These are phyloP conservation scores for Baryphthengus martii DNA, from an alignment of 2,113 vertebrate species.

Conservation along the genomic window DNA sequence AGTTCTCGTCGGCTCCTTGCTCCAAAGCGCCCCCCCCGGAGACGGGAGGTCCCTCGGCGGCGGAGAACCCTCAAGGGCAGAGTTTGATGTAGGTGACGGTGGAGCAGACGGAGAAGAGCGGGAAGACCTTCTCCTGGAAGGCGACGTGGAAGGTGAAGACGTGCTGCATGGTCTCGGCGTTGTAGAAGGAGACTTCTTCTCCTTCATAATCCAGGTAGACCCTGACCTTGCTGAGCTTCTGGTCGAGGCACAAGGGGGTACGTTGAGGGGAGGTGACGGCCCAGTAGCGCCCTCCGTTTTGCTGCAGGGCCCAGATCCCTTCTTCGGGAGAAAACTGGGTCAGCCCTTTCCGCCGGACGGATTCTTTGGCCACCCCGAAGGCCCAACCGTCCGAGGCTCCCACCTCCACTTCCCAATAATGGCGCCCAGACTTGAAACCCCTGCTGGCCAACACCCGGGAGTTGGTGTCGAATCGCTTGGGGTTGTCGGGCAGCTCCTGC, in stretches of 20 bases:
- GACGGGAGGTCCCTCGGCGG: too few species aligned
- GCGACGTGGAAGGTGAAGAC: conserved; percentile 75
- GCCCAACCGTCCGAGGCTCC: conserved; percentile 85
- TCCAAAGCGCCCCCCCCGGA: too few species aligned
- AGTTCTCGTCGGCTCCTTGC: too few species aligned
- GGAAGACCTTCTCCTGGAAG: conserved; percentile 74
- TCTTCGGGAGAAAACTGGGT: conserved; percentile 74
- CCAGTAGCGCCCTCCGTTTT: conserved; percentile 69
- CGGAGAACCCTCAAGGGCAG: conserved; percentile 38
- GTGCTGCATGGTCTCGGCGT: conserved; percentile 70
- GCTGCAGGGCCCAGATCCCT: conserved; percentile 76
- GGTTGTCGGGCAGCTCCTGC: conserved; percentile 65
- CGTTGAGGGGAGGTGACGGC: conserved; percentile 72
- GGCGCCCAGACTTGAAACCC: conserved; percentile 66
- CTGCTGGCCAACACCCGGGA: conserved; percentile 66
- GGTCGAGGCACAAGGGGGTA: conserved; percentile 25
- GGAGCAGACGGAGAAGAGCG: conserved; percentile 75
- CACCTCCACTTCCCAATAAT: conserved; percentile 81
- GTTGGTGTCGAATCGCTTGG: conserved; percentile 74
- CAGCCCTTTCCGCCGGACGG: conserved; percentile 76
- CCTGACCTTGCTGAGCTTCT: conserved; percentile 51
- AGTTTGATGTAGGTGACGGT: conserved; percentile 58
- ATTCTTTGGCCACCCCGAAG: conserved; percentile 84
- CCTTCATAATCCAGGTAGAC: conserved; percentile 76
- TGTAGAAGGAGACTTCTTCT: conserved; percentile 75